These are phyloP conservation scores for Drosophila parabipectinata DNA, from an alignment of 1,140 invertebrate species.

Conservation along the genomic window DNA sequence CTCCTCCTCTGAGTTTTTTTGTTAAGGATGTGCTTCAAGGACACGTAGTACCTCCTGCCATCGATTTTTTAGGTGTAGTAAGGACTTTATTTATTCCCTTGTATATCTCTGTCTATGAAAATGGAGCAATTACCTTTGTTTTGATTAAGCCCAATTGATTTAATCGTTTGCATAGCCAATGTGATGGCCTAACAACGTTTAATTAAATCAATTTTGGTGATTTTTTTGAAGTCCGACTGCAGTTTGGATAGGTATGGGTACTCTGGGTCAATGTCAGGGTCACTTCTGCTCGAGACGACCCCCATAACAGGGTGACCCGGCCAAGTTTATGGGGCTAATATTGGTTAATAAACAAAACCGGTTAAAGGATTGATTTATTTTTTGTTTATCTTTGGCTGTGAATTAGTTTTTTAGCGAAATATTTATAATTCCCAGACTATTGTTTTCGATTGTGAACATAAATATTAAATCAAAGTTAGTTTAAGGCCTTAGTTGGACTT, in stretches of 20 bases:
- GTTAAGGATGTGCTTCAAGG: constrained; percentile 27
- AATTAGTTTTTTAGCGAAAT: neutral
- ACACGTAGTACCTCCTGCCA: constrained; percentile 14
- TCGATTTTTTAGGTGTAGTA: constrained; percentile 18
- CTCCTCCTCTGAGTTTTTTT: neutral
- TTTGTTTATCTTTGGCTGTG: neutral
- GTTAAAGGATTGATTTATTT: neutral
- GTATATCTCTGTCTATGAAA: neutral
- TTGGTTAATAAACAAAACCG: constrained; percentile 24
- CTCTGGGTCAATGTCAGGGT: constrained; percentile 59
- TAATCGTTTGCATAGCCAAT: constrained; percentile 30
- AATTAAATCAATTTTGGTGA: constrained; percentile 24
- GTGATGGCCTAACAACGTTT: constrained; percentile 12
- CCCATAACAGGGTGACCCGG: constrained; percentile 35
- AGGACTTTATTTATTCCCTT: neutral
- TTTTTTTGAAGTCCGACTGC: neutral
- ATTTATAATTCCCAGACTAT: constrained; percentile 6
- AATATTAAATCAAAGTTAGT: too few relatives aligned
- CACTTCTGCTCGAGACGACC: constrained; percentile 27
- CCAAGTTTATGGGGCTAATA: constrained; percentile 14
- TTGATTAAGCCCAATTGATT: constrained; percentile 29
- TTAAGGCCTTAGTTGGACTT: neutral
- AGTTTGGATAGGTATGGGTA: constrained; percentile 8
- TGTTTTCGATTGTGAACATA: too few relatives aligned
- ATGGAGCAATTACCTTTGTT: constrained; percentile 33